Percentiles rank a stretch among this genome's conserved stretches.
These are phyloP conservation scores for Steromphala cineraria DNA, from an alignment of 2,888 invertebrate genomes.

Conservation along the genomic window DNA sequence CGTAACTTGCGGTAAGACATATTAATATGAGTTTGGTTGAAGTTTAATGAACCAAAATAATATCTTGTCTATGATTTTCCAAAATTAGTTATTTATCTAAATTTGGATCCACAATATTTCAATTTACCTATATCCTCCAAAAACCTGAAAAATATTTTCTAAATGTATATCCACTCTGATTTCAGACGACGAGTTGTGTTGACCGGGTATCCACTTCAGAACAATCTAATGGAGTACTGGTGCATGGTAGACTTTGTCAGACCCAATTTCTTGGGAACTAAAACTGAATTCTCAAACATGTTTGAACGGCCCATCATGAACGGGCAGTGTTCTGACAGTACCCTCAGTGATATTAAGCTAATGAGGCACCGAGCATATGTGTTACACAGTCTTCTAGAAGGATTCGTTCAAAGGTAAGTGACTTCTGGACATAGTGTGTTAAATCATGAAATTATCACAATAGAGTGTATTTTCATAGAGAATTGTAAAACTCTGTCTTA, in stretches of 20 bases:
- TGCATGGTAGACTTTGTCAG: slow-evolving; percentile 99
- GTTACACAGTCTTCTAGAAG: slow-evolving; percentile 92
- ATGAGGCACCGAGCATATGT: slow-evolving; percentile 98
- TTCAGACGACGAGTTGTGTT: slow-evolving; percentile 90
- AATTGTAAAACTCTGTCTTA: too few relatives aligned
- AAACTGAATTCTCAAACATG: slow-evolving; percentile 98
- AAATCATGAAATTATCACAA: too few relatives aligned
- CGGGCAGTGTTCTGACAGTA: slow-evolving; percentile 98
- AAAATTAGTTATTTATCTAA: too few relatives aligned
- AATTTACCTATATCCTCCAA: too few relatives aligned
- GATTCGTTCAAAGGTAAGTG: slow-evolving; percentile 88
- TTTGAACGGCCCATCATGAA: slow-evolving; percentile 99
- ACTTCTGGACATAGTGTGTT: too few relatives aligned
- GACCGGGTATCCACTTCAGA: slow-evolving; percentile 98
- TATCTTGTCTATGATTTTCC: too few relatives aligned
- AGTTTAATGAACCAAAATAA: too few relatives aligned
- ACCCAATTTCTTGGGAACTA: slow-evolving; percentile 96
- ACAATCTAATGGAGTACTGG: slow-evolving; percentile 93
- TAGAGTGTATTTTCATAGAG: too few relatives aligned
- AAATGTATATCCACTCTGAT: slow-evolving; percentile 10
- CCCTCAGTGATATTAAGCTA: slow-evolving; percentile 92
- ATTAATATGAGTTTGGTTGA: too few relatives aligned
- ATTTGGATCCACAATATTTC: too few relatives aligned
- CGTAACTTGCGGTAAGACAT: too few relatives aligned
- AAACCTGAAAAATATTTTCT: too few relatives aligned